Percentiles rank a stretch among this genome's conserved stretches.
These are phyloP conservation scores for Drosophila ercepeae DNA, from an alignment of 1,140 invertebrate species.

Conservation along the genomic window DNA sequence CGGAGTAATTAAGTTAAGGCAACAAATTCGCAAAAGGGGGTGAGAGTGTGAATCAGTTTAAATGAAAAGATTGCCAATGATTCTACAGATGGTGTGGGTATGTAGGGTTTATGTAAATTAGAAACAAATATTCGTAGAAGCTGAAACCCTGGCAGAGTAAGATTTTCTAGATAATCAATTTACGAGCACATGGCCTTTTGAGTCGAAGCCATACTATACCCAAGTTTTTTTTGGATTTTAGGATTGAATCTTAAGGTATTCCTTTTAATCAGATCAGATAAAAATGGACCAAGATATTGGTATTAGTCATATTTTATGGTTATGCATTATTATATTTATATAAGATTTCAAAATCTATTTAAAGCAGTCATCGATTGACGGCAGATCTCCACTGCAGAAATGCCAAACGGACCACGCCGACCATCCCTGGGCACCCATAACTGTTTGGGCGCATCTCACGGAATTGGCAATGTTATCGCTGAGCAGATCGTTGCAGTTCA, in stretches of 20 bases:
- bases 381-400: conserved; percentile 48
- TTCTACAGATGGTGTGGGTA: background rate
- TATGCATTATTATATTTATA: too few species aligned
- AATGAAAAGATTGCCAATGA: conserved; percentile 2
- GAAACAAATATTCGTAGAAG: too few species aligned
- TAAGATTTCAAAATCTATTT: too few species aligned
- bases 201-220: too few species aligned
- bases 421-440: conserved; percentile 57
- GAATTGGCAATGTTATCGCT: conserved; percentile 47
- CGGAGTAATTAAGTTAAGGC: conserved; percentile 69
- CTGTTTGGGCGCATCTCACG: conserved; percentile 52
- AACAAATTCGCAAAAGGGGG: conserved; percentile 35
- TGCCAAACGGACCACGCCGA: conserved; percentile 57
- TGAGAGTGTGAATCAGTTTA: background rate
- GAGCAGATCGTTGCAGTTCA: conserved; percentile 47
- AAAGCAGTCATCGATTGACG: conserved; percentile 56
- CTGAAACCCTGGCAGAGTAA: too few species aligned
- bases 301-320: too few species aligned
- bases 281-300: too few species aligned
- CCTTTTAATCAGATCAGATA: too few species aligned
- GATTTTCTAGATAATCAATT: too few species aligned
- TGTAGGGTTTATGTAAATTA: background rate
- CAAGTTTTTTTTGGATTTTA: too few species aligned
- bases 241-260: too few species aligned
- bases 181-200: too few species aligned